Evolutionary conservation across 1,140 invertebrate genomes (phyloP).

Genomic region (Orchestia grillus): DNA sequence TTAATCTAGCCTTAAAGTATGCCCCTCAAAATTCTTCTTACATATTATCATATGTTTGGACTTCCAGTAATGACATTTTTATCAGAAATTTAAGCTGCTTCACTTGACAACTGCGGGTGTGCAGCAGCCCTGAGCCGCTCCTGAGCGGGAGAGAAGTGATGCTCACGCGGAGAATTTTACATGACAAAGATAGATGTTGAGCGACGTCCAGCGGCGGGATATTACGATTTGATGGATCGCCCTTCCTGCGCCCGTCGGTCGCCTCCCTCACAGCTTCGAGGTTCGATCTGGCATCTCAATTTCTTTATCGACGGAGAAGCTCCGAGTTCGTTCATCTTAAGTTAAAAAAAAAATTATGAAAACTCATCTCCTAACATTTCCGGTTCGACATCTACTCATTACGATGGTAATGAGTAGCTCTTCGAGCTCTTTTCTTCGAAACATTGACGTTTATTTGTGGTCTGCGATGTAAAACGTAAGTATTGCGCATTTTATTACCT

Average conservation of each 20-base stretch:
- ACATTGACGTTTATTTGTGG: neutral
- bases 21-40: no score
- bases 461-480: neutral
- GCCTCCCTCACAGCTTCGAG: neutral
- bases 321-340: neutral
- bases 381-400: neutral
- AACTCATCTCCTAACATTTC: neutral
- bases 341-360: neutral
- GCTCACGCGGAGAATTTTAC: neutral
- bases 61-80: no score
- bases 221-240: constrained; percentile 4
- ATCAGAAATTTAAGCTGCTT: no score
- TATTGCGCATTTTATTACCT: neutral
- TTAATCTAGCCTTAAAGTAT: no score
- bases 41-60: no score
- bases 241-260: neutral
- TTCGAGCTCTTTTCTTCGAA: neutral
- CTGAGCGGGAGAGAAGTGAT: neutral
- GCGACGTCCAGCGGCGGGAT: neutral
- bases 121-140: neutral
- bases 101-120: neutral
- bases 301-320: neutral
- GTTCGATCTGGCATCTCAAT: neutral
- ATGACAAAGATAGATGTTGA: neutral
- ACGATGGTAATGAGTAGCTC: neutral